phyloP scores from a whole-genome alignment of 2,888 invertebrate species.

The Cantharis flavilabris region DNA sequence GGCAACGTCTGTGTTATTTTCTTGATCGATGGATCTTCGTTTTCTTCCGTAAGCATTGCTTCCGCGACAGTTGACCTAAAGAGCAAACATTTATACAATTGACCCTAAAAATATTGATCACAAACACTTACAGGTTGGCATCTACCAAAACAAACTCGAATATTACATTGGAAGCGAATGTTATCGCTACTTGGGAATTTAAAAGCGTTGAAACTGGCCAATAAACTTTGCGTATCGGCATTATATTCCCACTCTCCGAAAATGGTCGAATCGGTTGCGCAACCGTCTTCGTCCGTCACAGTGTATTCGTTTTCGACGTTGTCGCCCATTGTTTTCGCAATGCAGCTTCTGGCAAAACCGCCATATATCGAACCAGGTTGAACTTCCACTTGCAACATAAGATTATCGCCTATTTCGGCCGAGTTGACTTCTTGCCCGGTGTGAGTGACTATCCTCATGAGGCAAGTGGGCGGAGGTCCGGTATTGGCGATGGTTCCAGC shows the following conservation, averaged over 20 bases:
- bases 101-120: background rate
- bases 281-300: constrained; percentile 92
- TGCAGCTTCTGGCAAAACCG: constrained; percentile 90
- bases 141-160: constrained; percentile 91
- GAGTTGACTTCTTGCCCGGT: constrained; percentile 87
- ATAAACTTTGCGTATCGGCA: constrained; percentile 79
- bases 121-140: constrained; percentile 82
- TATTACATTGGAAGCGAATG: constrained; percentile 94
- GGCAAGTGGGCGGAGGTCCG: constrained; percentile 89
- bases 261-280: constrained; percentile 89
- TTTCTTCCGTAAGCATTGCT: constrained; percentile 88
- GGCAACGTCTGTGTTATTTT: constrained; percentile 64
- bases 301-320: constrained; percentile 88
- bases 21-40: constrained; percentile 66
- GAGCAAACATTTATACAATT: constrained; percentile 25
- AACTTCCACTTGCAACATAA: constrained; percentile 49
- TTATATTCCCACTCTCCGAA: constrained; percentile 94
- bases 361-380: constrained; percentile 77
- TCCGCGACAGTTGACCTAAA: constrained; percentile 86
- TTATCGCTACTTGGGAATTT: constrained; percentile 95
- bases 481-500: constrained; percentile 95
- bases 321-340: constrained; percentile 90
- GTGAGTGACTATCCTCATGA: constrained; percentile 88
- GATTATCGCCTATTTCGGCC: constrained; percentile 77
- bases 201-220: constrained; percentile 91